Evolutionary conservation across 2,113 vertebrate species (phyloP), one percentile per base, ranked within the genome.

Genomic region (Psephotus haematonotus): DNA sequence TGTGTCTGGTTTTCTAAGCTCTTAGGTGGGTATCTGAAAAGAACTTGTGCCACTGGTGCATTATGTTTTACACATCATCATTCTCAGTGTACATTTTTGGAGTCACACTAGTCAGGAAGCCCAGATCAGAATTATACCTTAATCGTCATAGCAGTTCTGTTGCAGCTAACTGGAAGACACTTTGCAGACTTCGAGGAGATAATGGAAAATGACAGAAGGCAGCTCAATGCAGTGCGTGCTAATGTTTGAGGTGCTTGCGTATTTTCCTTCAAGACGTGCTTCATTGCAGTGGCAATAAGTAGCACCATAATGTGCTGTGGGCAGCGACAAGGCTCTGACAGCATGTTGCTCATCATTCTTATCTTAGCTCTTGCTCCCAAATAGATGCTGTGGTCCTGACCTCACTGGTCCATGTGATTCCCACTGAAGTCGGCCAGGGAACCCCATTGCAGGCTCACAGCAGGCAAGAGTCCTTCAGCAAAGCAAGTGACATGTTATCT

Each of bases 281-380:
- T 78, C 53, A 35, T 44, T 41, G 16, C 13, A 69, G 11, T 28
- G n/a, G 17, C 55, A 59, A 14, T 22, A 33, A 92, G 27, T 20
- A 63, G 19, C 29, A 29, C 18, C 3, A 0, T 52, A 44, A 76
- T 1, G 2, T 22, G 10, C 62, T 65, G 71, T 5, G 4, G 43
- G 9, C 57, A 55, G 63, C 6, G 14, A 43, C 17, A 82, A 68
- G 72, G 17, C 7, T 63, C 43, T 68, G 47, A 5, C 1, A 14
- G 10, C 3, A 0, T 17, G 18, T 33, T 4, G 1, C 33, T 55
- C 50, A 20, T 28, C 1, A 0, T 41, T 79, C 23, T 59, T 28
- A 52, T 17, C 11, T 12, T 7, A 13, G 31, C 4, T 44, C 4
- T 75, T 9, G 2, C 18, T 95, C n/a, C 63, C 81, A 82, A 60